Evolutionary conservation across 2,113 vertebrate species (phyloP), one percentile per base, ranked within the genome.

Genomic region (Dunckerocampus dactyliophorus): DNA sequence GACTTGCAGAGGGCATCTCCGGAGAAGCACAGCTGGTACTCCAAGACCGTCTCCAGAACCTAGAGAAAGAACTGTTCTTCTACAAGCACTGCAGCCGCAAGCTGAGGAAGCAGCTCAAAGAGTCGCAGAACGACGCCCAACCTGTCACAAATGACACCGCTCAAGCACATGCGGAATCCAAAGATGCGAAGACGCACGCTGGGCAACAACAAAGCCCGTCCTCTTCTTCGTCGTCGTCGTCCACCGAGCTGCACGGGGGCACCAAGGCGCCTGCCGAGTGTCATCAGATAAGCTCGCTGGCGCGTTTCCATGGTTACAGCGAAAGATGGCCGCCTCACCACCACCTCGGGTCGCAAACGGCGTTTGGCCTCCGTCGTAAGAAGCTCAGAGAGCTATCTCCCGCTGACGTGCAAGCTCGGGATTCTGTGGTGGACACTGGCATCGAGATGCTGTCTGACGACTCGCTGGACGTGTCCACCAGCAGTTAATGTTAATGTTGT

Each of bases 51-150:
- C 77, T 95, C 22, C 92, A 94, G 71, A 86, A 92, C 69, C 76
- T 96, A 70, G 93, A 96, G 87, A 95, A 92, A 80, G 93, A 98
- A 47, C 88, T 96, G 65, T 93, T 92, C 82, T 96, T 93, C 87
- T 96, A 95, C 82, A 96, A 95, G 88, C 94, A 90, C 89, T 93
- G 88, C n/a, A 93, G 89, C 59, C 90, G 93, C 49, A 91, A 94
- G 47, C 87, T 96, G 67, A 95, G 91, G 79, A 94, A 92, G 85
- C 94, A 94, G 82, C 69, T 96, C 59, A 91, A 86, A 63, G 87
- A 88, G 21, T 34, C 91, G 37, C 57, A 74, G 21, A 77, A 71
- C 56, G 89, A 88, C 64, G 58, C 66, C 20, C 24, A 34, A 46
- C 12, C 22, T n/a, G 8, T 20, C 20, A 3, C 39, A n/a, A 15